These are phyloP conservation scores for Myotis davidii DNA, from an alignment of 2,113 vertebrate species.

Conservation along the genomic window DNA sequence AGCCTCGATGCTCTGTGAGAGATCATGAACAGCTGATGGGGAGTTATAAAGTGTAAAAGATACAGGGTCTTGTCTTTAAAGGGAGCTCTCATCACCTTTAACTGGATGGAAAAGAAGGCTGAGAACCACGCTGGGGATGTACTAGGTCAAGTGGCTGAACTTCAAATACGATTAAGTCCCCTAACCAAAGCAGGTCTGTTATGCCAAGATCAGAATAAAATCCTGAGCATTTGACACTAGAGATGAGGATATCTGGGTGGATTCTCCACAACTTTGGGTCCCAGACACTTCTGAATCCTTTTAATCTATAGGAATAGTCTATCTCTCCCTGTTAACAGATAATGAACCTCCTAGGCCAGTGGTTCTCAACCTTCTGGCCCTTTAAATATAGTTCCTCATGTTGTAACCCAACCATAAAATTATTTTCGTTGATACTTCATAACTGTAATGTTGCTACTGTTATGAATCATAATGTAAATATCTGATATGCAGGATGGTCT, in stretches of 20 bases:
- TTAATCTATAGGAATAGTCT: background rate
- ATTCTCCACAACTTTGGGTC: background rate
- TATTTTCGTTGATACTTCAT: too few species aligned
- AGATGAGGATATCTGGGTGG: background rate
- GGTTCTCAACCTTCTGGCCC: too few species aligned
- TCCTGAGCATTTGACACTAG: background rate
- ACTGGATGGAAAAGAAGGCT: background rate
- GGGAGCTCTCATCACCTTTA: background rate
- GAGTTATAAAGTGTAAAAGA: background rate
- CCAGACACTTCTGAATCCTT: background rate
- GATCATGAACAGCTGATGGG: background rate
- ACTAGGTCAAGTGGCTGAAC: background rate
- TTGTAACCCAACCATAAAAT: too few species aligned
- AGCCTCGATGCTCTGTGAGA: background rate
- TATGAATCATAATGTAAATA: too few species aligned
- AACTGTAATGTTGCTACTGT: too few species aligned
- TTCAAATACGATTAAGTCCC: background rate
- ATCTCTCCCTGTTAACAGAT: background rate
- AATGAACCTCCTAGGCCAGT: background rate
- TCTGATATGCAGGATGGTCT: too few species aligned
- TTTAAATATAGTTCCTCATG: too few species aligned
- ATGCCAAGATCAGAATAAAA: background rate
- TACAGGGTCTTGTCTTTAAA: background rate
- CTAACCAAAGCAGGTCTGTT: background rate
- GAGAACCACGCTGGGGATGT: background rate